Base-by-base conservation (phyloP, 2,888 invertebrate genomes). In the Limenitis arthemis region DNA sequence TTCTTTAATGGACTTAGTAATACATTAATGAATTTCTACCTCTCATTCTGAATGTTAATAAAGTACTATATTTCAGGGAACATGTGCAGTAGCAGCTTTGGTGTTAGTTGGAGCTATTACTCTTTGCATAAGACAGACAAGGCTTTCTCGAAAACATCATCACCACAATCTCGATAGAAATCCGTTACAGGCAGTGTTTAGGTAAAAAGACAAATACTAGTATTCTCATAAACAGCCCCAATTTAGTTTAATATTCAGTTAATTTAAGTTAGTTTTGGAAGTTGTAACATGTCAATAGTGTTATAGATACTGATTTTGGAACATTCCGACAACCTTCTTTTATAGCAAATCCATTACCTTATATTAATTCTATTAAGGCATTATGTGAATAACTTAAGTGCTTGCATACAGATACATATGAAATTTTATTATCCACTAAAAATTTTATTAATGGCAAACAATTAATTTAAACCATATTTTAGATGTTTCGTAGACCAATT, bases 141-240 rank as follows among this genome's bases (percentile, higher is more conserved):
- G 82, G 1, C 70, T 75, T 36, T 67, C 80, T 9, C 73, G 83
- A 52, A 86, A 86, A 62, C 64, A 80, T 55, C 79, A 79, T 30
- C 83, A 79, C 62, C 80, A 77, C 31, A 79, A 77, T 30, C 66
- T 79, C 0, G 86, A 86, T 55, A 74, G 83, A 68, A 78, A 79
- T 63, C 77, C 79, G 1, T 61, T 86, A 49, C 78, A 77, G 46
- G 72, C 73, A 1, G 82, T 79, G 1, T 65, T 79, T 43, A 78
- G 84, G 86, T 84, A 20, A 5, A 12, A 5, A 12, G 9, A 40
- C 28, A 11, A 5, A 5, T 40, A 6, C 1, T 39, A 39, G 39
- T 11, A 11, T 20, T 39, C 20, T 28, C 5, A 12, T 20, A 20
- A 20, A 20, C 20, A 20, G 20, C 4, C 2, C 2, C 20, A 3